A percentile compares a stretch with the other conserved stretches of the same genome.
Evolutionary conservation across 92 coral and sea anemone species (phyloP).

Genomic region (Parazoanthus atlanticus): DNA sequence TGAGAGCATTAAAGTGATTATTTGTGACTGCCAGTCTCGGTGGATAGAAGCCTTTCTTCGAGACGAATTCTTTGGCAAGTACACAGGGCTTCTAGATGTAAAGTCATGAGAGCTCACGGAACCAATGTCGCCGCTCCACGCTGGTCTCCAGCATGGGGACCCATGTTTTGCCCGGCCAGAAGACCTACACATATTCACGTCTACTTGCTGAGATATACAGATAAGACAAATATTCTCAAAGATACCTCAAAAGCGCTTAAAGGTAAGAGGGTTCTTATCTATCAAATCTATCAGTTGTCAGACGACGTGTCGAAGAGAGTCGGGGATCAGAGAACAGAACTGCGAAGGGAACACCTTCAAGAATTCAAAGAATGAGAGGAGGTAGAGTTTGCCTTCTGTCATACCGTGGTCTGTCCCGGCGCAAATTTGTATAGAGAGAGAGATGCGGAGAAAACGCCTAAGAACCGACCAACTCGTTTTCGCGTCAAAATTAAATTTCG

Average conservation of each 20-base stretch:
- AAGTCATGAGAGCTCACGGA: too few relatives aligned
- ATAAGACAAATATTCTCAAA: neutral
- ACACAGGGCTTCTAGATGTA: too few relatives aligned
- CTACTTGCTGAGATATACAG: neutral
- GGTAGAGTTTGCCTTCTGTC: neutral
- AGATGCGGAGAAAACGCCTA: too few relatives aligned
- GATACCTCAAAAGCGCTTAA: neutral
- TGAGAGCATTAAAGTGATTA: too few relatives aligned
- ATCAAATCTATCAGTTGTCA: neutral
- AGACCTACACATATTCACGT: neutral
- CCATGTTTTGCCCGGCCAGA: neutral
- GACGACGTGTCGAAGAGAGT: conserved; percentile 9
- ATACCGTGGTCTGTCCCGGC: neutral
- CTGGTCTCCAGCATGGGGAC: too few relatives aligned
- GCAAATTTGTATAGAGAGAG: neutral
- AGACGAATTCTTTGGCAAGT: too few relatives aligned
- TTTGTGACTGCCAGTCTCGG: too few relatives aligned
- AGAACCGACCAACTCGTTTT: too few relatives aligned
- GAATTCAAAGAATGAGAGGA: neutral
- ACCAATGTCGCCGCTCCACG: too few relatives aligned
- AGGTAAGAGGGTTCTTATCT: neutral
- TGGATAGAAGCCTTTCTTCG: too few relatives aligned
- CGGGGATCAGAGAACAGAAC: neutral
- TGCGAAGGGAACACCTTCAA: neutral
- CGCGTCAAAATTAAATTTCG: too few relatives aligned